Conservation (phyloP, 2,888 invertebrate genomes). For the Norana najaformis region DNA sequence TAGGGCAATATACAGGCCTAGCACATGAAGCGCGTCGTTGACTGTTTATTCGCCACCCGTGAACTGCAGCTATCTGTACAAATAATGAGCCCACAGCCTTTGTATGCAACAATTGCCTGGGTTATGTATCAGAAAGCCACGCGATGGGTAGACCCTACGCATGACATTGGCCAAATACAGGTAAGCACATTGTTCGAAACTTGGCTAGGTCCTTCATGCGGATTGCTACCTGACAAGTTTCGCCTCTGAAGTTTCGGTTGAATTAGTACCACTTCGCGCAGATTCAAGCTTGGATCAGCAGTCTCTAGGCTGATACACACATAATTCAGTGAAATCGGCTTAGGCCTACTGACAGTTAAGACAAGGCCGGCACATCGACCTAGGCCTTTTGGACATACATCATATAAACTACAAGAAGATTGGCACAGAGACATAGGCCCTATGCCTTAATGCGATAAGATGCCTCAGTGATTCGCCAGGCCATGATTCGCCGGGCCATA, state of each 20-base stretch:
- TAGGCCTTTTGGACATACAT: neutral
- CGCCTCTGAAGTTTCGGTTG: neutral
- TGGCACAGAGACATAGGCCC: neutral
- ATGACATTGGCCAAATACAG: neutral
- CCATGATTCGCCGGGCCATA: too few relatives aligned
- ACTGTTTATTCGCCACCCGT: neutral
- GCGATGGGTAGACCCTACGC: neutral
- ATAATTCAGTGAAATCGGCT: neutral
- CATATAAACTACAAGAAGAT: neutral
- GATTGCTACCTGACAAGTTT: neutral
- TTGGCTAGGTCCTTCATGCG: neutral
- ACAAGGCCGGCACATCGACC: neutral
- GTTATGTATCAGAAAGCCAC: neutral
- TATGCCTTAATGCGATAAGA: neutral
- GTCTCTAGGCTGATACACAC: neutral
- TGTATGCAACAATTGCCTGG: neutral
- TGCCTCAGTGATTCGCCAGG: neutral
- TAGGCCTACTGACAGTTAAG: conserved; percentile 13
- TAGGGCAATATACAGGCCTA: too few relatives aligned
- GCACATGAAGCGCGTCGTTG: neutral
- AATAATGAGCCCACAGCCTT: neutral
- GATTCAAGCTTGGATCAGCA: neutral
- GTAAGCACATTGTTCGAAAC: neutral
- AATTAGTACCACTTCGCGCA: neutral
- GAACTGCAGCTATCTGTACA: neutral